Evolutionary conservation across 2,888 invertebrate genomes (phyloP).

Genomic region (Thalpophila matura): DNA sequence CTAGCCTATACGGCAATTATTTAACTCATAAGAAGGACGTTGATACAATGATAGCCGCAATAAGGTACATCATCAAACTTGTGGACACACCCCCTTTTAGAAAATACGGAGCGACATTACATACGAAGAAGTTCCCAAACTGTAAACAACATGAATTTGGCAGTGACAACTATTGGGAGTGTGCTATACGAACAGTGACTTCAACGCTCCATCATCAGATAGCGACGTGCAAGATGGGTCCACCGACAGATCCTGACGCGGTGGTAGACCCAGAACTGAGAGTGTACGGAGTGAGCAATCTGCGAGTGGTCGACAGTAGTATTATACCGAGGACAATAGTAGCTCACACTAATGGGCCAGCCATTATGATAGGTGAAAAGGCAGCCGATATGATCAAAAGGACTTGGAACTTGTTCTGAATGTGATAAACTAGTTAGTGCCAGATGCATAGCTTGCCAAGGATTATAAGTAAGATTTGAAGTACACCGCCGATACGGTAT

Average conservation of each 20-base stretch:
- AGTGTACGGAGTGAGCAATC: slow-evolving; percentile 91
- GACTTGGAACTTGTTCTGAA: slow-evolving; percentile 81
- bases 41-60: slow-evolving; percentile 91
- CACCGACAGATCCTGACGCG: slow-evolving; percentile 88
- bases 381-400: slow-evolving; percentile 92
- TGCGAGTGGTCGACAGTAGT: slow-evolving; percentile 93
- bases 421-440: neutral
- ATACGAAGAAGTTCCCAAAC: slow-evolving; percentile 88
- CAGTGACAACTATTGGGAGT: slow-evolving; percentile 93
- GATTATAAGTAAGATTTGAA: neutral
- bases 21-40: slow-evolving; percentile 92
- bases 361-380: slow-evolving; percentile 94
- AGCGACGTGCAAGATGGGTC: slow-evolving; percentile 93
- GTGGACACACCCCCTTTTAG: slow-evolving; percentile 91
- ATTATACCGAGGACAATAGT: slow-evolving; percentile 92
- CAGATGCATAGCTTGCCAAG: neutral
- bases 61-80: slow-evolving; percentile 89
- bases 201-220: slow-evolving; percentile 93
- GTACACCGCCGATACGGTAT: neutral
- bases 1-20: slow-evolving; percentile 94
- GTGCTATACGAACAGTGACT: slow-evolving; percentile 90
- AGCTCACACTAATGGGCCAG: slow-evolving; percentile 92
- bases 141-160: slow-evolving; percentile 89
- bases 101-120: slow-evolving; percentile 90
- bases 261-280: slow-evolving; percentile 92